Evolutionary conservation across 2,888 invertebrate genomes (phyloP), one percentile per base, ranked within the genome.

Genomic region (Tanaodytes sp.): DNA sequence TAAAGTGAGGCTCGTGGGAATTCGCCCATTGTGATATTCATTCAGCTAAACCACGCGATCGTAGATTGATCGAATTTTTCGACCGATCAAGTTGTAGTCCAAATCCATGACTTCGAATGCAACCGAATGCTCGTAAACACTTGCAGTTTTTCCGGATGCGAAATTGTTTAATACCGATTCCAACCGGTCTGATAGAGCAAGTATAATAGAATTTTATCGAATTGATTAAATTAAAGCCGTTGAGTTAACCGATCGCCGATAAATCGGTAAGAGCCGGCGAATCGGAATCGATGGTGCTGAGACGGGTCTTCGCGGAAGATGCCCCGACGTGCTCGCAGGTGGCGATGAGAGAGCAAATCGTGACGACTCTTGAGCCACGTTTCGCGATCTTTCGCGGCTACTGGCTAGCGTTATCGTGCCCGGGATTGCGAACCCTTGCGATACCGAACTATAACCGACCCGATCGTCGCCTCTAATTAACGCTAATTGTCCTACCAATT

Each of bases 391-490:
- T 65, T 43, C 39, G 46, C 51, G 23, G 31, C 58, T 58, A 58
- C 57, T 42, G 49, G 18, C 19, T 36, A 37, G 12, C 42, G 59
- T 39, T 59, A 52, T 54, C 61, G 48, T 54, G 54, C 54, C 46
- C 46, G 36, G 43, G 54, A 48, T 58, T 45, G 39, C 58, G 23
- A 23, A 23, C 8, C 23, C 5, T 4, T 23, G 4, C 8, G 23
- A 5, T 23, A 23, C 8, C 23, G 23, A 5, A 4, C 8, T 5
- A 23, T 23, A 23, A n/a, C n/a, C 23, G 23, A 48, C 39, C 31
- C 8, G 37, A 39, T 59, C 42, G 73, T 73, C 72, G 71, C 64
- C 66, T 75, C 75, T 78, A 76, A 77, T 79, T 79, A 78, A 78
- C 74, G 66, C 76, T 78, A 77, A 78, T 77, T 77, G 73, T 74